Evolutionary conservation across 2,797 vertebrate genomes (phyloP).

Genomic region (Halcyon smyrnensis): DNA sequence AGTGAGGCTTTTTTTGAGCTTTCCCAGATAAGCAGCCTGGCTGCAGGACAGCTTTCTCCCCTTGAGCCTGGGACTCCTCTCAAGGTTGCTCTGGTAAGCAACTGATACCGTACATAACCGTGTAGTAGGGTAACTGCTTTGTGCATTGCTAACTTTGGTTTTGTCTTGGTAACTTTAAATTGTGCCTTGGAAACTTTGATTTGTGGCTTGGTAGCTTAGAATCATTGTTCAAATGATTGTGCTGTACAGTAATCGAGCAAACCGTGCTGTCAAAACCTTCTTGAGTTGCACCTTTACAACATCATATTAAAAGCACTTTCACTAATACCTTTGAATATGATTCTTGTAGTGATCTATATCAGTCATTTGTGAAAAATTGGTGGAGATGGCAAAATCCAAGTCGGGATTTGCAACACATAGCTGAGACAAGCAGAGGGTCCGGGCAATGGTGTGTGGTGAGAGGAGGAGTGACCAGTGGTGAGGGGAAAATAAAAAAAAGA

Average conservation of each 20-base stretch:
- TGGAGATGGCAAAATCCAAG: background rate
- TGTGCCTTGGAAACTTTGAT: no score
- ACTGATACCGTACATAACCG: background rate
- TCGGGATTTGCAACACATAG: no score
- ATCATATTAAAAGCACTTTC: background rate
- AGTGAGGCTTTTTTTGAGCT: background rate
- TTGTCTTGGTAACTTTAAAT: background rate
- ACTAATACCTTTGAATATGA: background rate
- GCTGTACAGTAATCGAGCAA: background rate
- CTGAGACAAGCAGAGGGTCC: background rate
- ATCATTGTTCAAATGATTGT: background rate
- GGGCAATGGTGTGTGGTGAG: background rate
- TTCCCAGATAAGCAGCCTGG: background rate
- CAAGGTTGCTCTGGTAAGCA: background rate
- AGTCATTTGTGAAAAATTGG: background rate
- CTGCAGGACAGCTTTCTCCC: background rate
- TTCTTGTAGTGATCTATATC: background rate
- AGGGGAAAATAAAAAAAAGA: background rate
- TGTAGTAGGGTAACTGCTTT: background rate
- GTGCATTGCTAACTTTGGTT: background rate
- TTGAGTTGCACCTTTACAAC: background rate
- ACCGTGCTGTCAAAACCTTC: background rate
- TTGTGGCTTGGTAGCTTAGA: background rate
- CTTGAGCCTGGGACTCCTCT: background rate
- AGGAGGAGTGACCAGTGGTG: background rate